Conservation (phyloP, 92 coral and sea anemone genomes). For the Epizoanthus ramosus region DNA sequence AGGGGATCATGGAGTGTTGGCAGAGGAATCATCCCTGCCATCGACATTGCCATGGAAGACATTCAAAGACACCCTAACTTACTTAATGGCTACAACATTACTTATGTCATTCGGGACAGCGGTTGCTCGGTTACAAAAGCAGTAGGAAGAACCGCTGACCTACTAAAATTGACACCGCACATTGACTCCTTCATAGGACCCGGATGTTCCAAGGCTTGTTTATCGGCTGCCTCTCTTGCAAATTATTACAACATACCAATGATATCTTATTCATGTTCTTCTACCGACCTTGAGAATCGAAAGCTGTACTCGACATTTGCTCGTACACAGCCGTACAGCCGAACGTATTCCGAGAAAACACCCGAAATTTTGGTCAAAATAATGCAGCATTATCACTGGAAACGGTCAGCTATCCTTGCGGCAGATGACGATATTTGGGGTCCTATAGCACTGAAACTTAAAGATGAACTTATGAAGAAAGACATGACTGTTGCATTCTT, state of each 20-base stretch:
- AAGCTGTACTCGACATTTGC: slow-evolving; percentile 70
- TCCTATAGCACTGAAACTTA: slow-evolving; percentile 62
- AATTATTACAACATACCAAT: slow-evolving; percentile 76
- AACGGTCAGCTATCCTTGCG: slow-evolving; percentile 76
- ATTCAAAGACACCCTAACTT: slow-evolving; percentile 42
- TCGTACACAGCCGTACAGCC: slow-evolving; percentile 81
- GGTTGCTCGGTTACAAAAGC: slow-evolving; percentile 52
- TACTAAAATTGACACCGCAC: slow-evolving; percentile 39
- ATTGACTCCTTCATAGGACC: slow-evolving; percentile 74
- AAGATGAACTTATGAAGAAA: slow-evolving; percentile 27
- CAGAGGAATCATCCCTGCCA: slow-evolving; percentile 57
- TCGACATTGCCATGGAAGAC: slow-evolving; percentile 62
- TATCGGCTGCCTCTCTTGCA: slow-evolving; percentile 63
- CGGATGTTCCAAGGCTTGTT: slow-evolving; percentile 78
- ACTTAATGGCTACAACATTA: slow-evolving; percentile 60
- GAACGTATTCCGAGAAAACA: slow-evolving; percentile 68
- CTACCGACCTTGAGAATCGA: slow-evolving; percentile 63
- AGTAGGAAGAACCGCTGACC: slow-evolving; percentile 66
- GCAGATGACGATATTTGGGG: slow-evolving; percentile 65
- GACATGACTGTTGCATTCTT: slow-evolving; percentile 51
- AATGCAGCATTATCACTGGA: slow-evolving; percentile 69
- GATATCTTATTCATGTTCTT: slow-evolving; percentile 80
- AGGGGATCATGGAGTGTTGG: slow-evolving; percentile 68
- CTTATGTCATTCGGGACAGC: slow-evolving; percentile 58
- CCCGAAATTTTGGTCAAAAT: slow-evolving; percentile 54